Percentiles rank a stretch among this genome's conserved stretches.
Evolutionary conservation across 2,113 vertebrate species (phyloP).

Genomic region (Arizona elegans): DNA sequence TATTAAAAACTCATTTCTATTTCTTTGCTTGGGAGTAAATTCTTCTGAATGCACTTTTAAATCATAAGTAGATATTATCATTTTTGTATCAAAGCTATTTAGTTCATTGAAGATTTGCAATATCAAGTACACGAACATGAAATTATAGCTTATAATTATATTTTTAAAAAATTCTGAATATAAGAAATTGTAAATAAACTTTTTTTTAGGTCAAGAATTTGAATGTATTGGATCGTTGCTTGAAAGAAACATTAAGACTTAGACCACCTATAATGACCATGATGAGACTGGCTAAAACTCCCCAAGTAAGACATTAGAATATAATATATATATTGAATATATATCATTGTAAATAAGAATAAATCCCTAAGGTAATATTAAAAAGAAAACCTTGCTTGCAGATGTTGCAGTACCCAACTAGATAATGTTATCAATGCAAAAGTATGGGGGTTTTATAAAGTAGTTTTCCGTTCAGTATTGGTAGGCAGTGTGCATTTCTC

Average conservation of each 20-base stretch:
- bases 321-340: neutral
- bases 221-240: constrained; percentile 85
- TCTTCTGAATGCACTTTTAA: neutral
- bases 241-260: constrained; percentile 93
- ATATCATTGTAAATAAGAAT: neutral
- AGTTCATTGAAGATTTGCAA: neutral
- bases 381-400: neutral
- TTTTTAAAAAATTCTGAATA: neutral
- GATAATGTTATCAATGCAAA: neutral
- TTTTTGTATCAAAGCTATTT: neutral
- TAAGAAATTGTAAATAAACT: neutral
- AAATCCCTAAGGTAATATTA: neutral
- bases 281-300: constrained; percentile 94
- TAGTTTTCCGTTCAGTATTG: neutral
- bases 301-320: constrained; percentile 73
- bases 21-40: neutral
- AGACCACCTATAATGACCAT: constrained; percentile 98
- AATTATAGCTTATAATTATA: neutral
- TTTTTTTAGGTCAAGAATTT: constrained; percentile 87
- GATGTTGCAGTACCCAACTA: neutral
- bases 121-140: neutral
- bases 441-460: neutral
- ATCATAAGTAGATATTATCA: neutral
- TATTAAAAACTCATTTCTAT: neutral
- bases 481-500: neutral